A percentile compares a stretch with the other conserved stretches of the same genome.
Evolutionary conservation across 2,888 invertebrate genomes (phyloP).

Genomic region (Dryobota labecula): DNA sequence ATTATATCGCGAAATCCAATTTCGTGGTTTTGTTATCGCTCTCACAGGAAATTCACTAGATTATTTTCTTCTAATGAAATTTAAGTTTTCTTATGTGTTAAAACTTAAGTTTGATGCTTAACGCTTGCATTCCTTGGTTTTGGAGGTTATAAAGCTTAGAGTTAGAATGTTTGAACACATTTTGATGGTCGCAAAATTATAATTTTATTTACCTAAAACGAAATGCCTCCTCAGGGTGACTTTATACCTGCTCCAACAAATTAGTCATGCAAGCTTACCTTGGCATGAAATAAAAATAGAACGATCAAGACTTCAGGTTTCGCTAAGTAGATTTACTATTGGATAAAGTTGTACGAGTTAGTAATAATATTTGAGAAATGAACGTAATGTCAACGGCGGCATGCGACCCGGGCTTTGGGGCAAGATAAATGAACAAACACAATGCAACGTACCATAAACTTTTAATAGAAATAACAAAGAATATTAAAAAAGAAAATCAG

Average conservation of each 20-base stretch:
- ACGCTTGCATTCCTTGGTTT: background rate
- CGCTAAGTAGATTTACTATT: conserved; percentile 79
- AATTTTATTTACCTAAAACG: conserved; percentile 22
- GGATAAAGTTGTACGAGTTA: conserved; percentile 79
- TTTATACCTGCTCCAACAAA: conserved; percentile 60
- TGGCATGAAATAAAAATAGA: conserved; percentile 64
- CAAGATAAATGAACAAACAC: conserved; percentile 83
- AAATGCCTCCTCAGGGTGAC: conserved; percentile 37
- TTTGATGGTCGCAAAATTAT: conserved; percentile 19
- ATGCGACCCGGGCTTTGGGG: conserved; percentile 78
- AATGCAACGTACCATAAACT: conserved; percentile 74
- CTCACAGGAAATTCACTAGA: conserved; percentile 84
- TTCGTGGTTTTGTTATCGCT: conserved; percentile 89
- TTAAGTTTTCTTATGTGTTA: conserved; percentile 59
- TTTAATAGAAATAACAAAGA: conserved; percentile 52
- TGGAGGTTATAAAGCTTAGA: background rate
- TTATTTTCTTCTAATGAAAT: conserved; percentile 78
- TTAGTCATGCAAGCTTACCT: conserved; percentile 70
- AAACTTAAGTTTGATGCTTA: conserved; percentile 25
- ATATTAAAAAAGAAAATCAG: conserved; percentile 25
- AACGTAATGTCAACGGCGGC: conserved; percentile 84
- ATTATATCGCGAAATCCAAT: conserved; percentile 90
- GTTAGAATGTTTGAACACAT: conserved; percentile 4
- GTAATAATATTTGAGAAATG: conserved; percentile 88
- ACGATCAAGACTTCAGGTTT: conserved; percentile 64